Evolutionary conservation across 2,888 invertebrate species (phyloP).

Genomic region (Luperina testacea): DNA sequence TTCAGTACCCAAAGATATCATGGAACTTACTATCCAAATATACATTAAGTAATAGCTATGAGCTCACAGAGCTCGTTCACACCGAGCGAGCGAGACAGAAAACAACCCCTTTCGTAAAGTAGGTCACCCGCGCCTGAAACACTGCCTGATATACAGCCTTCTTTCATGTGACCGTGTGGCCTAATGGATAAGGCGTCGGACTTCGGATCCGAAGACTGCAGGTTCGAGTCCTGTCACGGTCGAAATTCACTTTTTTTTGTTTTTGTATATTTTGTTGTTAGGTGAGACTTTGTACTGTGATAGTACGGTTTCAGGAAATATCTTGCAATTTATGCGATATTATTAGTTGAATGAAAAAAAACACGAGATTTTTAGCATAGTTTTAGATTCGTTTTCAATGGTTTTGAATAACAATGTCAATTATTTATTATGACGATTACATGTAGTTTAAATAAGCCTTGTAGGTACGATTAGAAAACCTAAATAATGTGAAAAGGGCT

Average conservation of each 20-base stretch:
- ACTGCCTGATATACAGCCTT: slow-evolving; percentile 27
- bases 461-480: too few relatives aligned
- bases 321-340: background rate
- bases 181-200: slow-evolving; percentile 93
- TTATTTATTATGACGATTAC: too few relatives aligned
- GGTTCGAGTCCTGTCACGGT: slow-evolving; percentile 92
- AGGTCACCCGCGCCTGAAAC: slow-evolving; percentile 53
- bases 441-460: background rate
- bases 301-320: background rate
- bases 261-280: background rate
- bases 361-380: background rate
- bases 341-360: background rate
- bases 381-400: too few relatives aligned
- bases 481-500: background rate
- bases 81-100: slow-evolving; percentile 11
- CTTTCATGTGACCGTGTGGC: slow-evolving; percentile 89
- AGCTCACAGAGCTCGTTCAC: background rate
- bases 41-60: background rate
- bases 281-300: background rate
- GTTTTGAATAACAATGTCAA: background rate
- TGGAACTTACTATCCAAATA: background rate
- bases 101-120: slow-evolving; percentile 29
- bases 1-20: background rate
- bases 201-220: slow-evolving; percentile 94
- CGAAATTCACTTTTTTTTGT: slow-evolving; percentile 57